Percentiles rank a stretch among this genome's conserved stretches.
phyloP scores from a whole-genome alignment of 1,140 invertebrate species.

The Pteromalus puparum region DNA sequence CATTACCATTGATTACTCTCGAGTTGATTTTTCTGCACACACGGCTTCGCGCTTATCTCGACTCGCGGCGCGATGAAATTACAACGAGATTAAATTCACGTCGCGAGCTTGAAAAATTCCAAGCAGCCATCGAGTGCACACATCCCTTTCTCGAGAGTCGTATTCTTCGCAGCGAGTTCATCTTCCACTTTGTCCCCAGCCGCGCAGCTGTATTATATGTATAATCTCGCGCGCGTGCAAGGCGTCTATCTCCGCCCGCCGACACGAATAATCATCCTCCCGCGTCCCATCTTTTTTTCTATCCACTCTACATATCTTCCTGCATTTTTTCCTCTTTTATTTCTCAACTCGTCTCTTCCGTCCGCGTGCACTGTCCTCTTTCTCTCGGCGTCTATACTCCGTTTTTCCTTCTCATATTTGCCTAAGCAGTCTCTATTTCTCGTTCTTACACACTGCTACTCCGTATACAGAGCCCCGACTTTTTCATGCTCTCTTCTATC shows the following conservation, averaged over 20 bases:
- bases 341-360: neutral
- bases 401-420: constrained; percentile 12
- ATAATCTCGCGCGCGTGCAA: neutral
- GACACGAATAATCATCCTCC: constrained; percentile 26
- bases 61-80: neutral
- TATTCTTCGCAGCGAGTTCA: neutral
- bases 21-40: neutral
- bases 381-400: neutral
- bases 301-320: constrained; percentile 6
- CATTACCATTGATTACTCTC: constrained; percentile 11
- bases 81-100: too few species aligned
- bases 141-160: neutral
- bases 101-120: neutral
- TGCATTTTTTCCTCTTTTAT: constrained; percentile 1
- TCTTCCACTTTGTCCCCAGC: constrained; percentile 1
- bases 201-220: too few species aligned
- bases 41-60: neutral
- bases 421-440: constrained; percentile 35
- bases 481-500: neutral
- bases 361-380: neutral
- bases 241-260: too few species aligned
- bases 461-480: neutral
- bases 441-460: constrained; percentile 32
- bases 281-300: neutral
- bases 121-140: neutral